These are phyloP conservation scores for Atopsyche davidsoni DNA, from an alignment of 1,140 invertebrate species.

Conservation along the genomic window DNA sequence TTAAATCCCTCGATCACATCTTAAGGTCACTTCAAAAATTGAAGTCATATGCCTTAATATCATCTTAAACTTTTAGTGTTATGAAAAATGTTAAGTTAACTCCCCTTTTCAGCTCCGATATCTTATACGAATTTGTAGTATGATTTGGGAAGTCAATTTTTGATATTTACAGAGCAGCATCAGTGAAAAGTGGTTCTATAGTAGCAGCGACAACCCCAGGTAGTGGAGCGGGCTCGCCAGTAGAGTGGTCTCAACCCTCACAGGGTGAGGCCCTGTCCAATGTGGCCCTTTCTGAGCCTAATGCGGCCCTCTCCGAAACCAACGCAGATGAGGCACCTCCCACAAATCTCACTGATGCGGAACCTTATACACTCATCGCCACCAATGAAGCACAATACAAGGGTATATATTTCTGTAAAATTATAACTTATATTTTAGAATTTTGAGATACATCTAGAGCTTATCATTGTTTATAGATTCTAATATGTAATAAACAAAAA, in stretches of 20 bases:
- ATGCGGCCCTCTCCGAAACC: conserved; percentile 11
- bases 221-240: conserved; percentile 18
- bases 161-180: conserved; percentile 22
- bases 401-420: conserved; percentile 13
- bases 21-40: too few relatives aligned
- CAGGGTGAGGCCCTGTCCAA: conserved; percentile 24
- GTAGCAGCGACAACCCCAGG: conserved; percentile 7
- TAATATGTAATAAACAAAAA: too few relatives aligned
- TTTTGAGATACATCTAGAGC: background rate
- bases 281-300: conserved; percentile 22
- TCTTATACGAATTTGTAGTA: background rate
- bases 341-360: conserved; percentile 6
- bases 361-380: conserved; percentile 23
- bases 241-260: conserved; percentile 26
- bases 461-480: background rate
- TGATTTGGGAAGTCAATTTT: background rate
- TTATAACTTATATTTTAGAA: background rate
- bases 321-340: conserved; percentile 7
- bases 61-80: too few relatives aligned
- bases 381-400: conserved; percentile 24
- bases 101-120: conserved; percentile 5
- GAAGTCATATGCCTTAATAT: too few relatives aligned
- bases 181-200: conserved; percentile 17
- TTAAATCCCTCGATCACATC: too few relatives aligned
- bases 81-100: conserved; percentile 11